Base-by-base conservation (phyloP, 2,797 vertebrate genomes). In the Loris lydekkerianus region DNA sequence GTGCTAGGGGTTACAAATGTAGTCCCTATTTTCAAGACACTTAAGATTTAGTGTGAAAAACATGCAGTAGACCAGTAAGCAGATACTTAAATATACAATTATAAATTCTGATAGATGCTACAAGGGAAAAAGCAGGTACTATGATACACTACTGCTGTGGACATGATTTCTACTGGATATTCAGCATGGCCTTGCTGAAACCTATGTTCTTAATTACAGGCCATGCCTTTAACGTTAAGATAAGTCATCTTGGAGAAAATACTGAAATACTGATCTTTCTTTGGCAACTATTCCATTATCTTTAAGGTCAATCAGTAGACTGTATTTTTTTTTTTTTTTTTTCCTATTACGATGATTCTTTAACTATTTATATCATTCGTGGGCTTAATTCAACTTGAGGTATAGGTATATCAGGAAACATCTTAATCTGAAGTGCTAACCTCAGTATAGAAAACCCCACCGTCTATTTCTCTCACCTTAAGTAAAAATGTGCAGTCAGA, bases 161-260 rank as follows among this genome's bases (percentile, higher is more conserved):
- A 67, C n/a, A 23, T 90, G 82, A 94, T 85, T 90, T 91, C 69
- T 46, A 87, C 27, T 37, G 43, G 14, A 7, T 67, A 70, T 17
- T 93, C 37, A 87, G 27, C 7, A 40, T 73, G 60, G 37, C 1
- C 58, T 95, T 91, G 29, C 46, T 96, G 25, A 80, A 73, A 61
- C 65, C 23, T 61, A 49, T 61, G 46, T 72, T 96, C 37, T 82
- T 95, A 93, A 90, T 93, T 88, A 87, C 4, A 96, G 91, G 80
- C 69, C 61, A 73, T 17, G 40, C 14, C 43, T 95, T 95, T 85
- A 60, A 77, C 56, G 67, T 89, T 77, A 69, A 93, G 18, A 69
- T 49, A 93, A 94, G 31, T 63, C 43, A 94, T 86, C 93, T 23
- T 86, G 15, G 34, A 56, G 46, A 3, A 89, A 92, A 89, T n/a